Evolutionary conservation across 2,797 vertebrate species (phyloP).

Genomic region (Poeciliopsis gracilis): DNA sequence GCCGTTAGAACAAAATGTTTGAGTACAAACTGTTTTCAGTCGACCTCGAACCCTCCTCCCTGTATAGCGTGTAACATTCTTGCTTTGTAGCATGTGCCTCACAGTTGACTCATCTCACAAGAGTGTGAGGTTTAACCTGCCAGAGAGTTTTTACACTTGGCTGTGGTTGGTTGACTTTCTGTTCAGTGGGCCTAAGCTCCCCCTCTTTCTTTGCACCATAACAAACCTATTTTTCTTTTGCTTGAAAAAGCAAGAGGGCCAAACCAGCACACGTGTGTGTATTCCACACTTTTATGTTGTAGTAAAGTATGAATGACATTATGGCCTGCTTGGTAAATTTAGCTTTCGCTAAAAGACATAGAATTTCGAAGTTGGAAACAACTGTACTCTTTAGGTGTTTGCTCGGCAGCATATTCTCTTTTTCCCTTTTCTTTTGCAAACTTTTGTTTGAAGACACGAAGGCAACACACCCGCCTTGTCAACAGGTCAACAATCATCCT

Average conservation of each 20-base stretch:
- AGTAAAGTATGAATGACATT: conserved; percentile 60
- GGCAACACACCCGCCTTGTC: conserved; percentile 31
- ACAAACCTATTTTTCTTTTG: conserved; percentile 40
- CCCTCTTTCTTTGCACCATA: conserved; percentile 46
- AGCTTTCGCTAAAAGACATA: not conserved
- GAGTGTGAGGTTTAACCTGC: conserved; percentile 72
- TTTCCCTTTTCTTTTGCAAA: conserved; percentile 34
- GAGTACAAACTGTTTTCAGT: conserved; percentile 72
- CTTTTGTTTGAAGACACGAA: conserved; percentile 40
- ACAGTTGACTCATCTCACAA: conserved; percentile 78
- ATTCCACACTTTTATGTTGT: conserved; percentile 45
- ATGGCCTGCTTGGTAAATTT: conserved; percentile 25
- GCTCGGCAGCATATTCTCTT: conserved; percentile 17
- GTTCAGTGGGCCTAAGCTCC: conserved; percentile 12
- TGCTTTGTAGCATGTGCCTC: conserved; percentile 62
- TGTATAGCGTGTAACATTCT: conserved; percentile 65
- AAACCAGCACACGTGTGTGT: conserved; percentile 35
- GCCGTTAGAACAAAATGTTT: conserved; percentile 70
- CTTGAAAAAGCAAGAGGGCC: conserved; percentile 39
- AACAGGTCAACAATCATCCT: conserved; percentile 36
- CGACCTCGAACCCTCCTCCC: conserved; percentile 25
- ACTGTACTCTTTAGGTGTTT: not conserved
- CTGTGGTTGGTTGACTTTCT: conserved; percentile 62
- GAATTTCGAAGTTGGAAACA: not conserved
- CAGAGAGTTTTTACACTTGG: conserved; percentile 66